These are phyloP conservation scores for Drosophila quasianomalipes DNA, from an alignment of 2,888 invertebrate genomes.

Conservation along the genomic window DNA sequence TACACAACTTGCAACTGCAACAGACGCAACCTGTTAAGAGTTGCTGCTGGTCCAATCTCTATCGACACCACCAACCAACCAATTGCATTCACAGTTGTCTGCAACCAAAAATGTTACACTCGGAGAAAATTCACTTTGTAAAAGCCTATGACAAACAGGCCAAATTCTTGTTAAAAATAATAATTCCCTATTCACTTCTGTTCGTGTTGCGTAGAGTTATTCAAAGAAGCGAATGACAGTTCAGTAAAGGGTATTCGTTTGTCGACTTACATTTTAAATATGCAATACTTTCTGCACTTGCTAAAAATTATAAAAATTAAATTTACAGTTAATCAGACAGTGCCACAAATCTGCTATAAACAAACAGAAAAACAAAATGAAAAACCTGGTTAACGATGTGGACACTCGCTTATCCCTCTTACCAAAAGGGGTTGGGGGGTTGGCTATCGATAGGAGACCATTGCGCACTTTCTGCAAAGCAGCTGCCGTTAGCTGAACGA, in stretches of 20 bases:
- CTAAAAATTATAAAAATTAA: constrained; percentile 62
- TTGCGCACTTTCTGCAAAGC: constrained; percentile 54
- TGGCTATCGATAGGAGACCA: constrained; percentile 35
- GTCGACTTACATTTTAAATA: not conserved
- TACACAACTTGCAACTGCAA: constrained; percentile 6
- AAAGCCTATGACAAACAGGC: not conserved
- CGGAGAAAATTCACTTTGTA: not conserved
- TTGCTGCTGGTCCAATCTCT: constrained; percentile 19
- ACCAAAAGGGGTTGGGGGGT: not conserved
- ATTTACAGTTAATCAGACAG: constrained; percentile 81
- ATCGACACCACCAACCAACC: not conserved
- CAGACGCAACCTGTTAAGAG: constrained; percentile 24
- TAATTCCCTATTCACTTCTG: not conserved
- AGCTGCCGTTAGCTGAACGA: constrained; percentile 44
- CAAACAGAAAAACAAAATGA: constrained; percentile 56
- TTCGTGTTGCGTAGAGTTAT: not conserved
- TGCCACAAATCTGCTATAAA: constrained; percentile 80
- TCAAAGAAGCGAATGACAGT: not conserved
- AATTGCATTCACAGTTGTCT: not conserved
- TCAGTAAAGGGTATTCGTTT: constrained; percentile 12
- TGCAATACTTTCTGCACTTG: not conserved
- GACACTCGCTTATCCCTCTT: constrained; percentile 3
- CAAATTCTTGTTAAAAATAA: not conserved
- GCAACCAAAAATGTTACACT: too few species aligned
- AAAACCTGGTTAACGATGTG: constrained; percentile 65